Percentiles rank a stretch among this genome's conserved stretches.
These are phyloP conservation scores for Diploptera punctata DNA, from an alignment of 2,888 invertebrate species.

Conservation along the genomic window DNA sequence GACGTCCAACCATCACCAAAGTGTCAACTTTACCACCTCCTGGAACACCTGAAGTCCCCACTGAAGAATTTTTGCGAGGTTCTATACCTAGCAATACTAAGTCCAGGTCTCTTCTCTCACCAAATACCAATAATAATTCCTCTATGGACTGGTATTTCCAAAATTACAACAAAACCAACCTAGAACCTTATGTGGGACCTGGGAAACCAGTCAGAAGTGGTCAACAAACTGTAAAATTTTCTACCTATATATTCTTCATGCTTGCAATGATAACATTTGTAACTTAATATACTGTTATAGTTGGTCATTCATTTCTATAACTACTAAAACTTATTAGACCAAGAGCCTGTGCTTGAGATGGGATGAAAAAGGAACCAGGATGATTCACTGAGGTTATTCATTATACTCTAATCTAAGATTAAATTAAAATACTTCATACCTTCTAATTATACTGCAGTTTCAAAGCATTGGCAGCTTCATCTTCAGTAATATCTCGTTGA, in stretches of 20 bases:
- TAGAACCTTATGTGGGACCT: slow-evolving; percentile 58
- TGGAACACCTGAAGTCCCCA: slow-evolving; percentile 44
- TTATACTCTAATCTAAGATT: too few species aligned
- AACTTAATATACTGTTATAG: background rate
- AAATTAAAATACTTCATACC: too few species aligned
- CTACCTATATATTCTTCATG: background rate
- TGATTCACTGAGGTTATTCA: too few species aligned
- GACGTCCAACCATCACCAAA: slow-evolving; percentile 67
- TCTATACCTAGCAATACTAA: slow-evolving; percentile 43
- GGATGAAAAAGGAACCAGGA: too few species aligned
- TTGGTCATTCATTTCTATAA: too few species aligned
- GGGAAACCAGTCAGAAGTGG: slow-evolving; percentile 22
- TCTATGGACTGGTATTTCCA: slow-evolving; percentile 77
- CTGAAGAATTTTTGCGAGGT: slow-evolving; percentile 47
- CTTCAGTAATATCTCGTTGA: too few species aligned
- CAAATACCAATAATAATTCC: slow-evolving; percentile 8
- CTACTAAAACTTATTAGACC: too few species aligned
- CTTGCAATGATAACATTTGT: background rate
- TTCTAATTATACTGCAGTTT: too few species aligned
- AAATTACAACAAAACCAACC: slow-evolving; percentile 75
- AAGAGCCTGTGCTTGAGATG: too few species aligned
- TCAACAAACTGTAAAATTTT: background rate
- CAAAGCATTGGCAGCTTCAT: too few species aligned
- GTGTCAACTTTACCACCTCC: slow-evolving; percentile 51
- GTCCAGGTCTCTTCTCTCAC: slow-evolving; percentile 43